phyloP scores from a whole-genome alignment of 2,113 vertebrate species.

The Gnathonemus longibarbis region DNA sequence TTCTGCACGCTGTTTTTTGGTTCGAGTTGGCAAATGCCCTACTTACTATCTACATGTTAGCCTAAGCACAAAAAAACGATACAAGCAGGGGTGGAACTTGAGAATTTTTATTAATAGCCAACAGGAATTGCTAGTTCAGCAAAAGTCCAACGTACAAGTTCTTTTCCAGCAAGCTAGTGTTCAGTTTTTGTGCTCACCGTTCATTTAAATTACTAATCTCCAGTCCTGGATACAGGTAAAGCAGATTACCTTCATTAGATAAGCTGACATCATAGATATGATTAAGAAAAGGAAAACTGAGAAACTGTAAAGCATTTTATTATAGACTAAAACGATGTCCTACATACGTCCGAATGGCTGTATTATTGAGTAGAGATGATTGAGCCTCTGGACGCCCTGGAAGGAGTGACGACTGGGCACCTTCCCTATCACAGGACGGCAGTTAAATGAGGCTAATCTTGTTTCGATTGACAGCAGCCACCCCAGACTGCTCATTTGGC shows the following conservation, averaged over 20 bases:
- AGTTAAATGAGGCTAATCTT: conserved; percentile 50
- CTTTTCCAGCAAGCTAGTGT: not conserved
- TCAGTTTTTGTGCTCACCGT: not conserved
- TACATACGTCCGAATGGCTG: not conserved
- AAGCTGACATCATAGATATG: not conserved
- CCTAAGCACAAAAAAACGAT: not conserved
- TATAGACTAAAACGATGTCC: not conserved
- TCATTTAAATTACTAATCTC: not conserved
- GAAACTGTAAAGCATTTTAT: not conserved
- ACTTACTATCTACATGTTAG: not conserved
- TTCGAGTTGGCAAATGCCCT: not conserved
- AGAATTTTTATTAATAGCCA: not conserved
- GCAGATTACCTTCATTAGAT: not conserved
- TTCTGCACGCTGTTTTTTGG: not conserved
- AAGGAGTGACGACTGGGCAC: conserved; percentile 28
- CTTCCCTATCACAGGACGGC: conserved; percentile 39
- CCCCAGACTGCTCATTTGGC: conserved; percentile 46
- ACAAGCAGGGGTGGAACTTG: not conserved
- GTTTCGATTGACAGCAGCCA: conserved; percentile 45
- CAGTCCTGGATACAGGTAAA: not conserved
- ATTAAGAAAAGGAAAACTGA: not conserved
- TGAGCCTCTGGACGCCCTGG: conserved; percentile 30
- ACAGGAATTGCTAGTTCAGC: not conserved
- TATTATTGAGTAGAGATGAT: conserved; percentile 47
- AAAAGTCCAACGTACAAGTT: not conserved